Base-by-base conservation (phyloP, 2,113 vertebrate species). In the Panthera tigris region DNA sequence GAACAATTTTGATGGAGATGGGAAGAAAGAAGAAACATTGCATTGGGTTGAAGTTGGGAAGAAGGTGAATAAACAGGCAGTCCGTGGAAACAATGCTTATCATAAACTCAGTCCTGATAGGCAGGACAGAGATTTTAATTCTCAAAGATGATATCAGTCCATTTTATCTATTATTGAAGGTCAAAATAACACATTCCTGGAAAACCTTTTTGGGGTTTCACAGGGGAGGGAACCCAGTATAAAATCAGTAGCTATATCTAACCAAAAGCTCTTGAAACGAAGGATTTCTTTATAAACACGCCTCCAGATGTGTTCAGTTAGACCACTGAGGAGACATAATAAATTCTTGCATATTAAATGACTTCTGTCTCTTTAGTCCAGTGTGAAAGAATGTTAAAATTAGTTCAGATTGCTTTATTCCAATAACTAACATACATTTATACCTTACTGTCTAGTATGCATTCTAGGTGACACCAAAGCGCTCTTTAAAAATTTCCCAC, bases 311-410 rank as follows among this genome's bases (percentile, higher is more conserved):
- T 89, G 85, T 65, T 69, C 76, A 81, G 55, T 81, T 71, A 87
- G 66, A 82, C 41, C 29, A 66, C 41, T 74, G n/a, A 89, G 68
- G 33, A 91, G n/a, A 21, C 57, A 71, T 95, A 85, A 85, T 81
- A 81, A 89, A 68, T 39, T 76, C 36, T 86, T 80, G n/a, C 19
- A 33, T 82, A 36, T 33, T 94, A 57, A 92, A n/a, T 91, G 21
- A 95, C 18, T 92, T 83, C 63, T 85, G 52, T 52, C 52, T 87
- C 87, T 96, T 81, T 55, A 31, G 33, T 94, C 68, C 80, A 90
- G 14, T 91, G 36, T 87, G 3, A 93, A 79, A 91, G 89, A 66
- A 94, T 65, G 21, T 79, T 96, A 79, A 52, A 82, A 96, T 95
- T 92, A 71, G 76, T 52, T 74, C n/a, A 55, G 31, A 13, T 91